A percentile compares a stretch with the other conserved stretches of the same genome.
Conservation (phyloP, 2,797 vertebrate species). For the Columba guinea region DNA sequence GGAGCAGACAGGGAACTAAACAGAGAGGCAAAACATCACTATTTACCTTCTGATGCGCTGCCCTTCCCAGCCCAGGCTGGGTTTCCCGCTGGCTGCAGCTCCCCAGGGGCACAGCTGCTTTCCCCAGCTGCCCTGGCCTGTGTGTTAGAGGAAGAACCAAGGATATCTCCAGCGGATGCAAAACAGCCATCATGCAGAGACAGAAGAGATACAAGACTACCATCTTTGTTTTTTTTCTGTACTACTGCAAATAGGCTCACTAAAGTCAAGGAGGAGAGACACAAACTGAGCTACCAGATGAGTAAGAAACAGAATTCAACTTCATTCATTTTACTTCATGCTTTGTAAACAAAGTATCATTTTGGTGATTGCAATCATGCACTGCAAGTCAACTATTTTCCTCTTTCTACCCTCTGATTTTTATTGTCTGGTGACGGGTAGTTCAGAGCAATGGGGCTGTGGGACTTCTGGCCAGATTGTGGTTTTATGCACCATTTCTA, state of each 20-base stretch:
- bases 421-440: fast-evolving
- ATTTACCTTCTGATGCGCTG: background rate
- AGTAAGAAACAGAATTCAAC: background rate
- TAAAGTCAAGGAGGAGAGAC: background rate
- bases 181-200: background rate
- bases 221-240: background rate
- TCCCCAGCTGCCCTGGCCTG: background rate
- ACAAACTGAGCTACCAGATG: background rate
- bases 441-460: background rate
- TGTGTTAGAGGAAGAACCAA: background rate
- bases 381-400: background rate
- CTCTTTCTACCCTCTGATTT: background rate
- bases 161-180: background rate
- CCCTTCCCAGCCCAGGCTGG: background rate
- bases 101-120: background rate
- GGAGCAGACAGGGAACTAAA: background rate
- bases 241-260: background rate
- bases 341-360: background rate
- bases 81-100: background rate
- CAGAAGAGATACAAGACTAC: background rate
- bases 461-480: background rate
- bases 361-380: background rate
- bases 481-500: background rate
- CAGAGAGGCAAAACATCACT: background rate
- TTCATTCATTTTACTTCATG: background rate